Evolutionary conservation across 2,113 vertebrate species (phyloP).

Genomic region (Ginglymostoma cirratum): DNA sequence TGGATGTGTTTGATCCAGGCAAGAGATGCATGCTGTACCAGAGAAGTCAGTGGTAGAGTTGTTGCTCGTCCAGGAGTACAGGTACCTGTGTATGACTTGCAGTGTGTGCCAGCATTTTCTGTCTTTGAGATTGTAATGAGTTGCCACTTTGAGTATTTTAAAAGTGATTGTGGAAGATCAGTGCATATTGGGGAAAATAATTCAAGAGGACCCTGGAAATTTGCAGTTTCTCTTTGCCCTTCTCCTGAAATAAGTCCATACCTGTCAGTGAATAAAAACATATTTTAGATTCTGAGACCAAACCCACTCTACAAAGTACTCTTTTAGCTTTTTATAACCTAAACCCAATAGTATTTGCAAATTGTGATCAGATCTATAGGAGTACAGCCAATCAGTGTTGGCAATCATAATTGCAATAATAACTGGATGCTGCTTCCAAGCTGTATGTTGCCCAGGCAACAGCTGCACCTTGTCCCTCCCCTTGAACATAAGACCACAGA

Average conservation of each 20-base stretch:
- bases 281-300: neutral
- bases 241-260: neutral
- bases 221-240: neutral
- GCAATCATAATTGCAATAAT: neutral
- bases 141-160: neutral
- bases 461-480: neutral
- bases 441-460: neutral
- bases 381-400: neutral
- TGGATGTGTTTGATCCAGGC: too few relatives aligned
- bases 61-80: neutral
- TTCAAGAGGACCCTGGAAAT: neutral
- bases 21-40: neutral
- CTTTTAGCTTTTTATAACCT: neutral
- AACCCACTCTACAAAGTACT: neutral
- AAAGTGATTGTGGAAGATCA: neutral
- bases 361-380: neutral
- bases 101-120: neutral
- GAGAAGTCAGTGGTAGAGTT: neutral
- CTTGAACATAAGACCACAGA: neutral
- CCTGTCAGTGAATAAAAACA: neutral
- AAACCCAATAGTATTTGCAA: neutral
- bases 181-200: neutral
- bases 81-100: neutral
- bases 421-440: neutral
- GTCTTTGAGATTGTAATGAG: neutral